Percentiles rank a stretch among this genome's conserved stretches.
phyloP scores from a whole-genome alignment of 1,140 invertebrate genomes.

The Melanaphis sacchari region DNA sequence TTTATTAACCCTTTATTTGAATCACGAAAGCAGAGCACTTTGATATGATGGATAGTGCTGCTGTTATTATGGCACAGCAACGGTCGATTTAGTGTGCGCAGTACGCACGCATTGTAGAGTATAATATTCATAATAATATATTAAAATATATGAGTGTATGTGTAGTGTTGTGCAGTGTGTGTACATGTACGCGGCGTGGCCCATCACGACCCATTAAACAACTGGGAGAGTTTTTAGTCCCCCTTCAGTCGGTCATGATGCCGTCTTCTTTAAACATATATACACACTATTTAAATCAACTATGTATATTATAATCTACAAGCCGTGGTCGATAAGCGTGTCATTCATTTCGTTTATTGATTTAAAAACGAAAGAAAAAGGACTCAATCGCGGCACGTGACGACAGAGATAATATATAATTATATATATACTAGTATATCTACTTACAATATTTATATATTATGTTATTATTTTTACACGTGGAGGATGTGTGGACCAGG shows the following conservation, averaged over 20 bases:
- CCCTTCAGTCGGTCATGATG: not conserved
- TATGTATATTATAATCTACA: not conserved
- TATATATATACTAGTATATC: too few relatives aligned
- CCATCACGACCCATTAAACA: constrained; percentile 20
- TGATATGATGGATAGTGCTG: not conserved
- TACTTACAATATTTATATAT: too few relatives aligned
- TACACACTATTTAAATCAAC: not conserved
- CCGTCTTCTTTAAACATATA: not conserved
- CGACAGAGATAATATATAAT: not conserved
- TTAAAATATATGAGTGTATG: not conserved
- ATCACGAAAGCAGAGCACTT: not conserved
- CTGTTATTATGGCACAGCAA: not conserved
- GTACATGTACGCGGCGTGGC: not conserved
- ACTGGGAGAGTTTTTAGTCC: constrained; percentile 1
- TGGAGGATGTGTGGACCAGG: too few relatives aligned
- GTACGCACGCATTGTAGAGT: not conserved
- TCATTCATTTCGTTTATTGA: constrained; percentile 28
- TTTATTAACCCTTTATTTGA: not conserved
- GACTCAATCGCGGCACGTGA: not conserved
- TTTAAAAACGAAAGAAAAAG: not conserved
- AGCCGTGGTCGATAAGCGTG: not conserved
- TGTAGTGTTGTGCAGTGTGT: not conserved
- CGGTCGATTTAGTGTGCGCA: constrained; percentile 25
- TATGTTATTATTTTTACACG: too few relatives aligned
- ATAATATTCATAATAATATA: not conserved